Base-by-base conservation (phyloP, 2,888 invertebrate genomes). In the Elgonia sp. region DNA sequence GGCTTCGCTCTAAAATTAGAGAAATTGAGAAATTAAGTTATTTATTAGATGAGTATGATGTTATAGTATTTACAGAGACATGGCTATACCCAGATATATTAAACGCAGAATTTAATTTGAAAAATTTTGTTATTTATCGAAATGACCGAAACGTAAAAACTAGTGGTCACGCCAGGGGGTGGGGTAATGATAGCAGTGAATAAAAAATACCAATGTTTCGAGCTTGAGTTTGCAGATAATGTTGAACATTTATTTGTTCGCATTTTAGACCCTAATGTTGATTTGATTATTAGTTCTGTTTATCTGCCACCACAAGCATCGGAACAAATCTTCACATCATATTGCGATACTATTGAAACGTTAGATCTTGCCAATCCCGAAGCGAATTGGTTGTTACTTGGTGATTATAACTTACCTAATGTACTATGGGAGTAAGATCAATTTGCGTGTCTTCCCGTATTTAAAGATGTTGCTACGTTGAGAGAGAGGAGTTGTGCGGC, bases 361-460 rank as follows among this genome's bases (percentile, higher is more conserved):
- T n/a, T 63, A 39, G n/a, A 62, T 62, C 12, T 62, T 12, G 4
- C 7, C 20, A 20, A 57, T 21, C 57, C 5, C 10, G 46, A 46
- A 12, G 14, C 7, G 2, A 46, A 46, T 14, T 46, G 60, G 57
- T n/a, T 73, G 16, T 9, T 73, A 10, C 16, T 73, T 0, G 73
- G 60, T 5, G 60, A 73, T 29, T 73, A 73, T 18, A 73, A 73
- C 42, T 60, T 73, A 7, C 60, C 73, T 9, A 57, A 73, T 60
- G 29, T 73, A 16, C 14, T 16, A 4, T 73, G 73, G 62, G 10
- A 57, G 21, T 12, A 62, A 14, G n/a, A 14, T 18, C 62, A 62
- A 16, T 62, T 40, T 60, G 12, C 73, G 5, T 18, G 72, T 57
- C 39, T 39, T n/a, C 57, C 57, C 1, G 3, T 0, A 3, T 20